phyloP scores from a whole-genome alignment of 1,140 invertebrate species.

The Cydia pomonella region DNA sequence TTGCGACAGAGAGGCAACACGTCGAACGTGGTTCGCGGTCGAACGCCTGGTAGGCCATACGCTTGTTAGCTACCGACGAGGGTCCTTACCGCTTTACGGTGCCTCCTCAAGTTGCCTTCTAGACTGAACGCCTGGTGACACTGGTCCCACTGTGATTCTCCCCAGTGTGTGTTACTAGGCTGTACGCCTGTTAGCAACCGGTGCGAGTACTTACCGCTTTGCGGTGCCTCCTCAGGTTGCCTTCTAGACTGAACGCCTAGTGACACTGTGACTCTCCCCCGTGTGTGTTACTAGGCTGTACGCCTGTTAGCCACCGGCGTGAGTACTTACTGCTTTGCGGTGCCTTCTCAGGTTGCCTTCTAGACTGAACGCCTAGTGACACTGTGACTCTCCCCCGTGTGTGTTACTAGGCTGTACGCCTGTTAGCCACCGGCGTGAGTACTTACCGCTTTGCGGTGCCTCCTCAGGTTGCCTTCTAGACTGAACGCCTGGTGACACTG shows the following conservation, averaged over 20 bases:
- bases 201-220: background rate
- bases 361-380: background rate
- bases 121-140: constrained; percentile 2
- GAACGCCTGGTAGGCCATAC: background rate
- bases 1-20: too few species aligned
- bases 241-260: background rate
- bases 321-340: background rate
- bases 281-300: background rate
- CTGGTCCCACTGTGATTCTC: constrained; percentile 1
- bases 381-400: constrained; percentile 19
- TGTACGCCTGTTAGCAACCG: too few species aligned
- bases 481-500: constrained; percentile 6
- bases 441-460: background rate
- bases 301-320: background rate
- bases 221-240: background rate
- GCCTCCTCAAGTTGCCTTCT: background rate
- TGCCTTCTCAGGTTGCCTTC: background rate
- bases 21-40: too few species aligned
- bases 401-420: background rate
- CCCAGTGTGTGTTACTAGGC: background rate
- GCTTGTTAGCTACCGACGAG: too few species aligned
- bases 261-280: constrained; percentile 9
- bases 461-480: background rate
- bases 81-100: background rate
- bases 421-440: background rate